Evolutionary conservation across 2,888 invertebrate genomes (phyloP), one percentile per base, ranked within the genome.

Genomic region (Callimorpha dominula): DNA sequence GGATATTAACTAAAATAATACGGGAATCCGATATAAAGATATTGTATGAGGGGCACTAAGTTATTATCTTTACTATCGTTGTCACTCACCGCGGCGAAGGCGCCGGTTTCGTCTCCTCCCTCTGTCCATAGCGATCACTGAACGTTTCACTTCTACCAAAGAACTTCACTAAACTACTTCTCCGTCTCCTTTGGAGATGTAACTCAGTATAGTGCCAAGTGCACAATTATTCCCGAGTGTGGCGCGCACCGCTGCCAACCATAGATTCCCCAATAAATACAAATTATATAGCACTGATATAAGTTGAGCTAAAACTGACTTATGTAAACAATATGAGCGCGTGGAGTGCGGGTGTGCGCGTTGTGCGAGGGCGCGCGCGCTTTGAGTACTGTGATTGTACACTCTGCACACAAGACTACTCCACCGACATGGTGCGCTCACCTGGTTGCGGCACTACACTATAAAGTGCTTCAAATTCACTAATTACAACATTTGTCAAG

Each of bases 51-150:
- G 31, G 20, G 57, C 4, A 20, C 54, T 31, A 11, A 1, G 31
- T 12, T 31, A 31, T 60, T 43, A 8, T 43, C 5, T 60, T 20
- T 20, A 31, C 57, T n/a, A 8, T n/a, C 9, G 20, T 4, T n/a
- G n/a, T 9, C 20, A 68, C 68, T 68, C 60, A 68, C 68, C 68
- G 20, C 46, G 57, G 43, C 68, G 68, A n/a, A 46, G 42, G 20
- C 68, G 68, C 57, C 60, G 20, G 20, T 43, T 5, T 20, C n/a
- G 68, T 17, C 46, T 50, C 42, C 43, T 50, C 20, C 42, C 5
- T 20, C 64, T 52, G 43, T n/a, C 50, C 63, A 64, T 70, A 5
- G 11, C 11, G 40, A 14, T 68, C 20, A 20, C 57, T 57, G 57
- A 20, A 20, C 9, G 57, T 11, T 4, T n/a, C n/a, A 11, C 20